phyloP scores from a whole-genome alignment of 2,888 invertebrate species.

The Morinoia aosen region DNA sequence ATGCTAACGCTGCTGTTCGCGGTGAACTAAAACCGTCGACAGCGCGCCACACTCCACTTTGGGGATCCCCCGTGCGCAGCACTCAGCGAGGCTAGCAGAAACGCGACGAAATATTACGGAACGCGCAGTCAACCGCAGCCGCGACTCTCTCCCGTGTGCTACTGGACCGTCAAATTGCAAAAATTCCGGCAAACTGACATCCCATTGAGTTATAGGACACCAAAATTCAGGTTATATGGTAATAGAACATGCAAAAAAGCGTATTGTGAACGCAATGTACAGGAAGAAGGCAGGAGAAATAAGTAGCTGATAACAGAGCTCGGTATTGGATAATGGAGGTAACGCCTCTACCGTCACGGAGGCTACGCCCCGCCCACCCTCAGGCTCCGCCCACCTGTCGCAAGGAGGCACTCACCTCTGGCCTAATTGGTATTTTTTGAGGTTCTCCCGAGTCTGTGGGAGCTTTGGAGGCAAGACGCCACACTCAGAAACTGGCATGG shows the following conservation, averaged over 20 bases:
- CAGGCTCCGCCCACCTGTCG: background rate
- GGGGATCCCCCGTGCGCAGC: constrained; percentile 43
- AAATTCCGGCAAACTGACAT: background rate
- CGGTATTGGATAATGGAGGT: background rate
- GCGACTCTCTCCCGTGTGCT: background rate
- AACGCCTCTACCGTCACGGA: constrained; percentile 11
- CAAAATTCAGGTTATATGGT: background rate
- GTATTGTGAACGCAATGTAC: background rate
- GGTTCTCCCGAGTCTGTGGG: background rate
- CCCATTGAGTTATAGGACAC: background rate
- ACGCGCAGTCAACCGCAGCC: background rate
- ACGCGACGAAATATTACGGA: background rate
- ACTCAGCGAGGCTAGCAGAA: background rate
- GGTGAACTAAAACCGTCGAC: constrained; percentile 45
- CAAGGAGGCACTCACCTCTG: constrained; percentile 49
- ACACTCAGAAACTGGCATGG: background rate
- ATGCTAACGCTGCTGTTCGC: constrained; percentile 49
- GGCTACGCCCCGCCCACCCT: background rate
- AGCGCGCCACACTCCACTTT: constrained; percentile 18
- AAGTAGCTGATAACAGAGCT: background rate
- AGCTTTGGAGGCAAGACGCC: background rate
- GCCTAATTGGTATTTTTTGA: constrained; percentile 22
- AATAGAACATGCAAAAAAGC: background rate
- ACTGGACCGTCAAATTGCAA: background rate
- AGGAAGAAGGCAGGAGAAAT: too few relatives aligned